Base-by-base conservation (phyloP, 1,140 invertebrate species). In the Drosophila cardini region DNA sequence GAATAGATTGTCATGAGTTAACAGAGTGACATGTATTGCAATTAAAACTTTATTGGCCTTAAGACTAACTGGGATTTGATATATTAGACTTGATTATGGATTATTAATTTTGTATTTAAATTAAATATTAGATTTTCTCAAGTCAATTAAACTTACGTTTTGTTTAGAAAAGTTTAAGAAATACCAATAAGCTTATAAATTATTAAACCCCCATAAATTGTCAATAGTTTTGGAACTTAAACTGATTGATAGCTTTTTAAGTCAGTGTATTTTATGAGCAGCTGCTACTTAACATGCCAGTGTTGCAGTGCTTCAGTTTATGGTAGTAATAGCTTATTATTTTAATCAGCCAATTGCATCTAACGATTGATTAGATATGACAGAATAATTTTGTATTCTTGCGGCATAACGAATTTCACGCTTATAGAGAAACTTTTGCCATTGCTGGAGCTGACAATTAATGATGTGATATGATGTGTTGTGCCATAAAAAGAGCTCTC, bases 1-100 rank as follows among this genome's bases (percentile, higher is more conserved):
- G 21, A 56, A 56, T 52, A 72, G 64, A 61, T 58, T 56, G 55
- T 58, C 69, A 73, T 73, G 75, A 63, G 60, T 65, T 72, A 52
- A 32, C 26, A 42, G 71, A 68, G 40, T 73, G 71, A 69, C 65
- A 69, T 62, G 65, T 73, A 65, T 38, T 50, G 18, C 48, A 68
- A 67, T 57, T 72, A 50, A 52, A 67, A 57, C 13, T 46, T 64
- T 56, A 55, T 71, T 15, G 32, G 15, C 45, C 48, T 48, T 56
- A 46, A 40, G 32, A 67, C 6, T 52, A 50, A 26, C 21, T 26
- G 21, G 21, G 5, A 26, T 3, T 5, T 26, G 21, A 26, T 26
- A 26, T 26, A 26, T 4, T 26, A 26, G 5, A 26, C 21, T 26
- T 4, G 4, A 26, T 3, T 4, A 4, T 26, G 21, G 21, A 26